These are phyloP conservation scores for Trichomycterus rosablanca DNA, from an alignment of 2,113 vertebrate species.

Conservation along the genomic window DNA sequence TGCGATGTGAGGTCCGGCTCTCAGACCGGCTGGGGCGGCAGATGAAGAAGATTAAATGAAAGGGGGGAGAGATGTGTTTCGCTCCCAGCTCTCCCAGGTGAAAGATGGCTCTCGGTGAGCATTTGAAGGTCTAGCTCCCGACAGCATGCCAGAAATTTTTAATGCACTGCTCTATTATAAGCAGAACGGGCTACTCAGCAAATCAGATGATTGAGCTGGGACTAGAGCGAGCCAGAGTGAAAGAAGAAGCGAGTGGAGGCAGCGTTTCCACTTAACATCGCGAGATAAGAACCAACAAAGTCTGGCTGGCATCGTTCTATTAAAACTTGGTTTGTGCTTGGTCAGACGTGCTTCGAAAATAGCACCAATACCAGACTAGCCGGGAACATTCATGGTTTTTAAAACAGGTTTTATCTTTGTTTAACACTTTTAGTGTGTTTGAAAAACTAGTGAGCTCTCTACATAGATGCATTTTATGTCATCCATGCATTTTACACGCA, in stretches of 20 bases:
- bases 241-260: background rate
- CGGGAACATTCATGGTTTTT: too few species aligned
- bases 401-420: too few species aligned
- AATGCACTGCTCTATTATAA: slow-evolving; percentile 33
- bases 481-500: too few species aligned
- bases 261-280: slow-evolving; percentile 1
- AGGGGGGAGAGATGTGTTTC: background rate
- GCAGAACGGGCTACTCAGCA: slow-evolving; percentile 34
- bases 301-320: too few species aligned
- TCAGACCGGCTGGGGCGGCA: background rate
- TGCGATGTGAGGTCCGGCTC: background rate
- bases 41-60: slow-evolving; percentile 16
- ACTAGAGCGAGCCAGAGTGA: slow-evolving; percentile 11
- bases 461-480: too few species aligned
- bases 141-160: slow-evolving; percentile 30
- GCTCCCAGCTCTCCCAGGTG: slow-evolving; percentile 10
- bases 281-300: too few species aligned
- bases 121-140: slow-evolving; percentile 17
- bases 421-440: too few species aligned
- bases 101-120: slow-evolving; percentile 17
- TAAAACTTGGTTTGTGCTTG: too few species aligned
- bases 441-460: too few species aligned
- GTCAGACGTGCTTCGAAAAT: too few species aligned
- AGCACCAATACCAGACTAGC: too few species aligned
- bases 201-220: slow-evolving; percentile 37